phyloP scores from a whole-genome alignment of 2,797 vertebrate genomes.

The Chanos chanos region DNA sequence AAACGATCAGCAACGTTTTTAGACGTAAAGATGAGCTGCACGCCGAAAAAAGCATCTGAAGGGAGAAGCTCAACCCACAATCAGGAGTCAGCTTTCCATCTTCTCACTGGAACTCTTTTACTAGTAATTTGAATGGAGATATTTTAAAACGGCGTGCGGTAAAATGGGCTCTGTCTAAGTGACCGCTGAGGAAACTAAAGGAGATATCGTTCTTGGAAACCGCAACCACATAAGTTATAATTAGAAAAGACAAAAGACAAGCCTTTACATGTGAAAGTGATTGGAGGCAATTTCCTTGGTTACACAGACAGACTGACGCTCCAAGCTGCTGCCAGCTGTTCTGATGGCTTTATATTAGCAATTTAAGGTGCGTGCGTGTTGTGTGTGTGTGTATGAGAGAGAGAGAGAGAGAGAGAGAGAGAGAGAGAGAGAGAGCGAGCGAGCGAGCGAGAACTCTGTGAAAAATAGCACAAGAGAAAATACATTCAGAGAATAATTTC shows the following conservation, averaged over 20 bases:
- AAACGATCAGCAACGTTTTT: too few species aligned
- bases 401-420: not conserved
- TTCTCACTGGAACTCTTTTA: not conserved
- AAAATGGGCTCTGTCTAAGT: not conserved
- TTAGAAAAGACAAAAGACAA: not conserved
- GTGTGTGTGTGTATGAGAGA: not conserved
- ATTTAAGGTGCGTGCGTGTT: constrained; percentile 10
- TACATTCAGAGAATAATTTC: constrained; percentile 21
- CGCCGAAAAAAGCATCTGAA: too few species aligned
- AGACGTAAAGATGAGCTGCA: too few species aligned
- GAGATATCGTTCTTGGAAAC: constrained; percentile 26
- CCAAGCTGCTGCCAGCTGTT: not conserved
- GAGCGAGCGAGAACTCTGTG: not conserved
- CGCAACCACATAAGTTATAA: constrained; percentile 12
- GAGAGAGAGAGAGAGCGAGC: not conserved
- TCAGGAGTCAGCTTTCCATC: too few species aligned
- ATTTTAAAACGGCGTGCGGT: constrained; percentile 14
- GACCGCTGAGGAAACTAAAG: not conserved
- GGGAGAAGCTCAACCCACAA: too few species aligned
- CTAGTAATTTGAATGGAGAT: constrained; percentile 28
- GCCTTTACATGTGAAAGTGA: not conserved
- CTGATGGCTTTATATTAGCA: not conserved
- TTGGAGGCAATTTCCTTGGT: constrained; percentile 13
- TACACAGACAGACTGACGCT: not conserved
- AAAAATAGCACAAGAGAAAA: not conserved